Base-by-base conservation (phyloP, 2,888 invertebrate genomes). In the Acleris cristana region DNA sequence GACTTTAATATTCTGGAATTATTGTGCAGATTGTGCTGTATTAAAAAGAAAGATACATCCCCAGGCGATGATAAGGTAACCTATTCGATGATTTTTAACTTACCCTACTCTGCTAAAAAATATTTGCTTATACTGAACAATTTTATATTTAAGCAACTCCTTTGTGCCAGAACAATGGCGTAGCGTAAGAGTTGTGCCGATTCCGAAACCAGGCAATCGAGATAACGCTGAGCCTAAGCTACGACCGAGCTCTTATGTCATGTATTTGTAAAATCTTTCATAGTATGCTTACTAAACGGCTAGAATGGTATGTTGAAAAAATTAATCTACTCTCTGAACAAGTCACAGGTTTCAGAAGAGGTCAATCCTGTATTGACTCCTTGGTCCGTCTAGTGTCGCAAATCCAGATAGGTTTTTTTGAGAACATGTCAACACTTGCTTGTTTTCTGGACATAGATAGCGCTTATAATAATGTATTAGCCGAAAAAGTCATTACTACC, bases 1-100 rank as follows among this genome's bases (percentile, higher is more conserved):
- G 26, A n/a, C 0, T 53, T 53, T 30, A 14, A 14, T 21, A 14
- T 53, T 3, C 62, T 59, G 2, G 71, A 72, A 62, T 49, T 71
- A 1, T 52, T 69, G 10, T 52, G 45, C 18, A 40, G 60, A 1
- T 52, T 69, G 10, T 52, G 45, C 18, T 48, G 60, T 52, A 58
- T 72, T 2, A 63, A 64, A 40, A 14, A 21, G 5, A 69, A 61
- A 30, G 5, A 69, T 59, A 30, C 71, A 0, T n/a, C 71, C 0
- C 72, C 72, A 0, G 71, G 71, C 0, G 1, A 2, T 0, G 70
- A 72, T 52, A 30, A 40, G 0, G 60, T 72, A 2, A 49, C 71
- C 0, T 72, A 65, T 21, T 71, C 69, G 0, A 71, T 73, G 69
- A 64, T 72, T 6, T 40, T 49, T 34, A 18, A 68, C 40, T 16